Base-by-base conservation (phyloP, 2,797 vertebrate genomes). In the Gymnopithys bicolor region DNA sequence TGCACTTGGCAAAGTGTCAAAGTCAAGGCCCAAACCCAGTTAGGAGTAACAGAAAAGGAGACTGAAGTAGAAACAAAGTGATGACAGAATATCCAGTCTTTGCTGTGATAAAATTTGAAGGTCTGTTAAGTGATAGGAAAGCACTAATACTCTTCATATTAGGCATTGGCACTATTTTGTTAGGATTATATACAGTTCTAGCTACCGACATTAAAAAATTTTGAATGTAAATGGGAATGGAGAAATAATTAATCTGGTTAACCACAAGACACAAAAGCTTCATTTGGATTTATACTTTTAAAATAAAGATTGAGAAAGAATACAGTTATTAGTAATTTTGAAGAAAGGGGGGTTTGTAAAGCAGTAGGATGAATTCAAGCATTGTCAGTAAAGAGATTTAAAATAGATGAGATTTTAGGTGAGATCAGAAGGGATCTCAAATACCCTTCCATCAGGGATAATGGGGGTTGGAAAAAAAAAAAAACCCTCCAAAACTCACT, bases 361-460 rank as follows among this genome's bases (percentile, higher is more conserved):
- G 33, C 4, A 37, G 25, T 2, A 37, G 13, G 0, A 2, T 32
- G 16, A 19, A 30, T 3, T 5, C 2, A 1, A 37, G 11, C 45
- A 79, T 19, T 41, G 6, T 13, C 12, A 1, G 1, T 24, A 15
- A 48, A 74, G 9, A 46, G 10, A 49, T 11, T 41, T 51, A 39
- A 91, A 84, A 51, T 2, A n/a, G 48, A 56, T 13, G 37, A 37
- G 37, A 37, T 37, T 37, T 12, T 19, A 52, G 5, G 8, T 43
- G 37, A 66, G 15, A 63, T 52, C 17, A 43, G 43, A 48, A 64
- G 7, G 13, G 13, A 56, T 80, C 28, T 51, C 19, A 79, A 51
- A 64, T 13, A 87, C 12, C 2, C 39, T 71, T 55, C 13, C 2
- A 22, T 25, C 10, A 45, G 16, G 30, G 22, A n/a, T 46, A 19